Percentiles rank a stretch among this genome's conserved stretches.
These are phyloP conservation scores for Burhinus oedicnemus DNA, from an alignment of 2,113 vertebrate genomes.

Conservation along the genomic window DNA sequence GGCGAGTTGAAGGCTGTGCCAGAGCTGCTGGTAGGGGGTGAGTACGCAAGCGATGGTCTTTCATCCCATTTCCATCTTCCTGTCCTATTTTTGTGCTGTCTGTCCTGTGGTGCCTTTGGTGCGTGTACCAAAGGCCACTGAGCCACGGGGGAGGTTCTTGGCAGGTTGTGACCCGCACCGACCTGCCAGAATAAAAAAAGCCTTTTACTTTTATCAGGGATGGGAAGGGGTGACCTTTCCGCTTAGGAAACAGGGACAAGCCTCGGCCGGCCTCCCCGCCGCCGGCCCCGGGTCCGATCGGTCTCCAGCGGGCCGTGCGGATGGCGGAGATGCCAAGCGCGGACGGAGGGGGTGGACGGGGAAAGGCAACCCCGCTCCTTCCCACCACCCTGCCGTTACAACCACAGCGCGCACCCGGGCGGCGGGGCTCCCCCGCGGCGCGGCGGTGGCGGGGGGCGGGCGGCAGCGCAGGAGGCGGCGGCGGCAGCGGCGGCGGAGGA, in stretches of 20 bases:
- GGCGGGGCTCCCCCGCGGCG: neutral
- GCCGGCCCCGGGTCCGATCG: neutral
- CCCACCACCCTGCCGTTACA: neutral
- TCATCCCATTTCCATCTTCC: neutral
- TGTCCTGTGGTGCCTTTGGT: neutral
- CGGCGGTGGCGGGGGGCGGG: neutral
- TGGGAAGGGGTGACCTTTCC: neutral
- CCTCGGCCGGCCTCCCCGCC: neutral
- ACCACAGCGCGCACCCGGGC: neutral
- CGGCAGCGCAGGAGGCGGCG: neutral
- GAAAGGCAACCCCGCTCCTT: neutral
- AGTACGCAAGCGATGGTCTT: fast-evolving
- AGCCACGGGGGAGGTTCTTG: neutral
- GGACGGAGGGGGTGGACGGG: neutral
- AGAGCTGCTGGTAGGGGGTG: neutral
- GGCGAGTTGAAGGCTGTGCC: neutral
- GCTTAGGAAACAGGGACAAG: neutral
- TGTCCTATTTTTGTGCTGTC: neutral
- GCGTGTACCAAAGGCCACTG: neutral
- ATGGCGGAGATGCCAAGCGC: neutral
- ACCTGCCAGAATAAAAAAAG: neutral
- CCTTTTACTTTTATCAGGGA: neutral
- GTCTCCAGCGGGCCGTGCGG: neutral
- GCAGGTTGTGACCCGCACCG: neutral
- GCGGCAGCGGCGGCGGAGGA: neutral